These are phyloP conservation scores for Charaxes varanes DNA, from an alignment of 1,140 invertebrate genomes.

Conservation along the genomic window DNA sequence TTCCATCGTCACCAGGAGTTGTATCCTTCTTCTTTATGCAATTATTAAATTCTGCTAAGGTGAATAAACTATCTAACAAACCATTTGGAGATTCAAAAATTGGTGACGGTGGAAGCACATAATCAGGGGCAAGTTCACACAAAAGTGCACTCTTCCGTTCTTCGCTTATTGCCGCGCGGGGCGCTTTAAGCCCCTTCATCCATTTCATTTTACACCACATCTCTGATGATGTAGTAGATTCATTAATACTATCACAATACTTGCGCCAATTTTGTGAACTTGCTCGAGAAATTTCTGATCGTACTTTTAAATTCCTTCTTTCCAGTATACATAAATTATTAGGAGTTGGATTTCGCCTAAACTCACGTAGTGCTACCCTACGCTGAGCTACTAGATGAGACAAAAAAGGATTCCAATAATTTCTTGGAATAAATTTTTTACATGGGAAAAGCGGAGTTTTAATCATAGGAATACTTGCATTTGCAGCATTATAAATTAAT, in stretches of 20 bases:
- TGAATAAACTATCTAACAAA: not conserved
- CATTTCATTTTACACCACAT: constrained; percentile 18
- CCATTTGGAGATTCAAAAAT: not conserved
- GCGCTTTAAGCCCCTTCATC: constrained; percentile 14
- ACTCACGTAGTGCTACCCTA: constrained; percentile 18
- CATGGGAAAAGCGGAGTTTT: constrained; percentile 18
- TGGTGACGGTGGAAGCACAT: not conserved
- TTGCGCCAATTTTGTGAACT: constrained; percentile 5
- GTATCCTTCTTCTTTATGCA: not conserved
- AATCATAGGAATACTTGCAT: constrained; percentile 16
- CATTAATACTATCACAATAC: constrained; percentile 15
- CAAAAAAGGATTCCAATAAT: constrained; percentile 21
- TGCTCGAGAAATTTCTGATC: not conserved
- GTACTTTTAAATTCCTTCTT: not conserved
- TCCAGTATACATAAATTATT: constrained; percentile 9
- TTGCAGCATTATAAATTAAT: constrained; percentile 18
- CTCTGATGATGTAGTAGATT: constrained; percentile 4
- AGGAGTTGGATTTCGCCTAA: constrained; percentile 24
- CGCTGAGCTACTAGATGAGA: constrained; percentile 23
- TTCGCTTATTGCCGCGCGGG: not conserved
- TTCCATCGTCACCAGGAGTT: no score
- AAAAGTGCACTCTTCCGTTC: not conserved
- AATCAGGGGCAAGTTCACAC: constrained; percentile 4
- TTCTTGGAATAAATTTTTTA: constrained; percentile 20
- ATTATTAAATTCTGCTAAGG: not conserved